Conservation (phyloP, 53 echinoderm and acorn worm species). For the Antedon mediterranea region DNA sequence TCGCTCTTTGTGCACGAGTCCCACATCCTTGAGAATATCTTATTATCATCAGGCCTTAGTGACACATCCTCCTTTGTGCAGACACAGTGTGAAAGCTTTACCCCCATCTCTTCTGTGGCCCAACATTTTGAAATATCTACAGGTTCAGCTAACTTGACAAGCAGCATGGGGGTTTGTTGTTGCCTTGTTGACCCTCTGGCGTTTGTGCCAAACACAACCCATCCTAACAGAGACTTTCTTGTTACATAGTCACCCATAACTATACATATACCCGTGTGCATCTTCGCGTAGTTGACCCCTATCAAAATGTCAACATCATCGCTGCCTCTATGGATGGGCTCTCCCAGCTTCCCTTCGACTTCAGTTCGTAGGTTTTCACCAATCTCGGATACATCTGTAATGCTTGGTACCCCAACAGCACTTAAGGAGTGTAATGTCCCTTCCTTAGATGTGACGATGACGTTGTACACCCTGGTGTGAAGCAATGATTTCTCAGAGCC, state of each 20-base stretch:
- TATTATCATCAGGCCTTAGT: no score
- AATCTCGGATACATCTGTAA: not conserved
- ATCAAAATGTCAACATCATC: slow-evolving; percentile 8
- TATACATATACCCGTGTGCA: slow-evolving; percentile 9
- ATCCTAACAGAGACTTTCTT: slow-evolving; percentile 1
- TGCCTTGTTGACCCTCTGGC: not conserved
- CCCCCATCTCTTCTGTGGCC: not conserved
- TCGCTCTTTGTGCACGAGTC: no score
- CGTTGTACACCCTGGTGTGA: no score
- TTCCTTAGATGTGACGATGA: no score
- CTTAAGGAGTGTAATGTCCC: not conserved
- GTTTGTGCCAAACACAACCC: not conserved
- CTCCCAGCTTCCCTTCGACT: slow-evolving; percentile 1
- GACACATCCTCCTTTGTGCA: no score
- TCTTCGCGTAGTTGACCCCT: slow-evolving; percentile 5
- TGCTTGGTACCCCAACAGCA: not conserved
- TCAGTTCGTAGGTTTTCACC: not conserved
- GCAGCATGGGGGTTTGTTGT: not conserved
- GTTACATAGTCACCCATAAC: slow-evolving; percentile 5
- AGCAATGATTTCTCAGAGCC: no score
- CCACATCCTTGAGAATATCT: no score
- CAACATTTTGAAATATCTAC: not conserved
- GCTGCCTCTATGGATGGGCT: slow-evolving; percentile 1
- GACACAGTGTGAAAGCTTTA: no score
- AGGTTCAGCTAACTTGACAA: no score